Conservation (phyloP, 2,113 vertebrate genomes). For the Melanocharis versteri region DNA sequence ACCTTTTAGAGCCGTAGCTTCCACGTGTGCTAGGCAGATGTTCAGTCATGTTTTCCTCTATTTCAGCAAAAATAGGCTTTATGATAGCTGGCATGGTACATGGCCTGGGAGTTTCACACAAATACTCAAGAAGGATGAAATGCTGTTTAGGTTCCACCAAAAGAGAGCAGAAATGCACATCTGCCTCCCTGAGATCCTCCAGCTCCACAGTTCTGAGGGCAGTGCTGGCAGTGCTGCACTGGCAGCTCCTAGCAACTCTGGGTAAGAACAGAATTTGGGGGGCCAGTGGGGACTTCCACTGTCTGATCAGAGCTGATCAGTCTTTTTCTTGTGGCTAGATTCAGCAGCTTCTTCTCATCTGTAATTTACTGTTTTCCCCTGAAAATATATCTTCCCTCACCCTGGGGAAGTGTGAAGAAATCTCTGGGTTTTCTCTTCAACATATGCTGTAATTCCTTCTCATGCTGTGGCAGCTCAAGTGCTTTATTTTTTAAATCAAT, state of each 20-base stretch:
- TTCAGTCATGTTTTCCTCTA: neutral
- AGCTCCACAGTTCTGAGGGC: neutral
- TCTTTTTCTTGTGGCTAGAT: neutral
- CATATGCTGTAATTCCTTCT: neutral
- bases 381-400: neutral
- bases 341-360: neutral
- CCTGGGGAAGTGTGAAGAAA: neutral
- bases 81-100: fast-evolving
- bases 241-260: neutral
- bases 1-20: neutral
- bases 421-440: neutral
- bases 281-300: neutral
- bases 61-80: neutral
- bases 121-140: neutral
- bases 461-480: neutral
- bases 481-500: neutral
- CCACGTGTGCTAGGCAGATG: neutral
- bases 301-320: neutral
- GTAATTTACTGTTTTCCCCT: neutral
- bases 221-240: neutral
- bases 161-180: neutral
- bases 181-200: neutral
- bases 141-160: neutral
- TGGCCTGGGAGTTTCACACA: neutral
- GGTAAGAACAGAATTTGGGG: neutral